Evolutionary conservation across 2,113 vertebrate species (phyloP).

Genomic region (Cottus gobio): DNA sequence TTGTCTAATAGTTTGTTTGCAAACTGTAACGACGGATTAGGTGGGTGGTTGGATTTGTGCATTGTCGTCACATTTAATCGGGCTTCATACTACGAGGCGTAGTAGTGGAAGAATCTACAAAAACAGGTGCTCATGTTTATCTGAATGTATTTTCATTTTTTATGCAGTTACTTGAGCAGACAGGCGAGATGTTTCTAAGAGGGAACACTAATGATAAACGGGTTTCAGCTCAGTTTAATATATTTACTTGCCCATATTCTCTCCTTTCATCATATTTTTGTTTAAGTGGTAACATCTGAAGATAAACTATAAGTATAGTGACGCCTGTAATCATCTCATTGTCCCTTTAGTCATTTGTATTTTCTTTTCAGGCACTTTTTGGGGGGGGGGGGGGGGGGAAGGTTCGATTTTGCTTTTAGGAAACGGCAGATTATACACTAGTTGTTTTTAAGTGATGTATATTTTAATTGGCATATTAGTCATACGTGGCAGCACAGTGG

Average conservation of each 20-base stretch:
- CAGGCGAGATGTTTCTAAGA: conserved; percentile 46
- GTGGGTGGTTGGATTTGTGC: conserved; percentile 26
- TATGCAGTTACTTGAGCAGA: conserved; percentile 47
- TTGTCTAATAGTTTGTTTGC: conserved; percentile 4
- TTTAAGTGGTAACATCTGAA: neutral
- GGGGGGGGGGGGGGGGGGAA: too few species aligned
- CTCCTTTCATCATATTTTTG: neutral
- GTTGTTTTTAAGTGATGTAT: neutral
- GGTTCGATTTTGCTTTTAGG: too few species aligned
- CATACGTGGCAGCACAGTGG: neutral
- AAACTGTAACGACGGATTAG: neutral
- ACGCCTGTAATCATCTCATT: neutral
- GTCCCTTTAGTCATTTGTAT: neutral
- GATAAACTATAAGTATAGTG: neutral
- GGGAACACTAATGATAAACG: conserved; percentile 37
- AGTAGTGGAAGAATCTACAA: neutral
- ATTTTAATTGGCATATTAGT: neutral
- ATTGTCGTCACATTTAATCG: conserved; percentile 10
- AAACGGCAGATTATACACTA: too few species aligned
- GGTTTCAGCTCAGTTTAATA: conserved; percentile 28
- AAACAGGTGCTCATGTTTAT: conserved; percentile 59
- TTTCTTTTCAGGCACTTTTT: neutral
- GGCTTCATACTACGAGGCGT: conserved; percentile 14
- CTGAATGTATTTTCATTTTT: conserved; percentile 47
- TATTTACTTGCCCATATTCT: neutral